Conservation (phyloP, 2,797 vertebrate genomes). For the Phoeniculus purpureus region DNA sequence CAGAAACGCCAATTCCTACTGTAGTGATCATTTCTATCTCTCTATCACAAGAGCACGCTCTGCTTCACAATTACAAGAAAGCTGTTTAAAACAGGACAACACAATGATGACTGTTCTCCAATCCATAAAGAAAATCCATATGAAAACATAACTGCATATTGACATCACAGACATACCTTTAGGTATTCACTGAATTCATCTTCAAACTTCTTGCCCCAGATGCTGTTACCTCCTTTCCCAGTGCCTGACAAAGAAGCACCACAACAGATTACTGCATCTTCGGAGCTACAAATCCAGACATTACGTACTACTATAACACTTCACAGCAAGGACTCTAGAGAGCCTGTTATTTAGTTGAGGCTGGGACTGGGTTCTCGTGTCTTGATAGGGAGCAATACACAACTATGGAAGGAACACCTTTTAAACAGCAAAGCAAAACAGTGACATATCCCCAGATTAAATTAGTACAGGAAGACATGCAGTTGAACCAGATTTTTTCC, state of each 20-base stretch:
- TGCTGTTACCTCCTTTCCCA: slow-evolving; percentile 96
- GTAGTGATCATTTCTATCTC: neutral
- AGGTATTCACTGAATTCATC: slow-evolving; percentile 97
- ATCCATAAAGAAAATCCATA: neutral
- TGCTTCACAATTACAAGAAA: neutral
- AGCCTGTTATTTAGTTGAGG: neutral
- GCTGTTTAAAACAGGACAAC: neutral
- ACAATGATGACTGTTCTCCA: neutral
- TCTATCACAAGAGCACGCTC: neutral
- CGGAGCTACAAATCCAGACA: neutral
- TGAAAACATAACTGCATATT: neutral
- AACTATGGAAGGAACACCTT: neutral
- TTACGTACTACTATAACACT: neutral
- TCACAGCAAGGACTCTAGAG: neutral
- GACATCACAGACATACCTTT: slow-evolving; percentile 82
- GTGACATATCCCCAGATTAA: neutral
- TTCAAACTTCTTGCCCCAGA: slow-evolving; percentile 97
- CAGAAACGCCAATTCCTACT: neutral
- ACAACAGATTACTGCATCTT: neutral
- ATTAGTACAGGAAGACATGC: neutral
- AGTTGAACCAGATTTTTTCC: neutral
- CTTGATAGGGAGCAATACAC: neutral
- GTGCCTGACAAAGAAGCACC: slow-evolving; percentile 82
- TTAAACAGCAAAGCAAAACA: neutral
- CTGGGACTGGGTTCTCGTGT: neutral